A percentile compares a stretch with the other conserved stretches of the same genome.
These are phyloP conservation scores for Caenorhabditis angaria DNA, from an alignment of 2,888 invertebrate genomes.

Conservation along the genomic window DNA sequence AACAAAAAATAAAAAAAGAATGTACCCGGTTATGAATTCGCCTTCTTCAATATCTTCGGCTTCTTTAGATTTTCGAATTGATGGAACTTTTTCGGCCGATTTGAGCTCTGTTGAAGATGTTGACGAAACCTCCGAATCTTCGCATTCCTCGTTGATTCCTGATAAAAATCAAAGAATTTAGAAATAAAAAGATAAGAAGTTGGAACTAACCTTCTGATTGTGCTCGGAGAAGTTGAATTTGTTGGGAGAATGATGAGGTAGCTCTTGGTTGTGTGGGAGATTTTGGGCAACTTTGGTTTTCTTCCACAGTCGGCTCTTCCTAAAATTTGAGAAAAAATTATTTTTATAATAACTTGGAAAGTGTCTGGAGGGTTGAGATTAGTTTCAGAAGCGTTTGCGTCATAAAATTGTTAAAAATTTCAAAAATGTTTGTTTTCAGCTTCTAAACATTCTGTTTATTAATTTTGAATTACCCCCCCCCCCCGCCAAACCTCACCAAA, in stretches of 20 bases:
- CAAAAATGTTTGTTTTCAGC: conserved; percentile 12
- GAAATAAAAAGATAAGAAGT: background rate
- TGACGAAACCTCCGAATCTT: background rate
- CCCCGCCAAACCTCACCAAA: conserved; percentile 11
- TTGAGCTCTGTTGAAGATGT: background rate
- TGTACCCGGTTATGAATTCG: too few relatives aligned
- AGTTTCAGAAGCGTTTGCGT: too few relatives aligned
- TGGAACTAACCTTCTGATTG: conserved; percentile 33
- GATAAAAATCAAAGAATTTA: background rate
- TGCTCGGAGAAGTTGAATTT: conserved; percentile 26
- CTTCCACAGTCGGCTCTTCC: background rate
- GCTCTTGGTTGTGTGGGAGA: conserved; percentile 24
- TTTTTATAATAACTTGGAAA: too few relatives aligned
- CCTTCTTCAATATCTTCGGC: conserved; percentile 29
- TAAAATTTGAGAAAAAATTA: background rate
- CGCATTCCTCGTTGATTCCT: conserved; percentile 16
- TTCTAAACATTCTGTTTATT: too few relatives aligned
- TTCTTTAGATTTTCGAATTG: conserved; percentile 34
- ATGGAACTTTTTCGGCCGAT: background rate
- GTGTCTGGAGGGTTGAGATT: too few relatives aligned
- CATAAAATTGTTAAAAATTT: background rate
- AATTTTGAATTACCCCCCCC: conserved; percentile 2
- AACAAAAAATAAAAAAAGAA: too few relatives aligned
- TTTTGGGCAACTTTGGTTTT: background rate
- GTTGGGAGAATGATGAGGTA: conserved; percentile 25